Conservation (phyloP, 2,113 vertebrate genomes). For the Columba livia region DNA sequence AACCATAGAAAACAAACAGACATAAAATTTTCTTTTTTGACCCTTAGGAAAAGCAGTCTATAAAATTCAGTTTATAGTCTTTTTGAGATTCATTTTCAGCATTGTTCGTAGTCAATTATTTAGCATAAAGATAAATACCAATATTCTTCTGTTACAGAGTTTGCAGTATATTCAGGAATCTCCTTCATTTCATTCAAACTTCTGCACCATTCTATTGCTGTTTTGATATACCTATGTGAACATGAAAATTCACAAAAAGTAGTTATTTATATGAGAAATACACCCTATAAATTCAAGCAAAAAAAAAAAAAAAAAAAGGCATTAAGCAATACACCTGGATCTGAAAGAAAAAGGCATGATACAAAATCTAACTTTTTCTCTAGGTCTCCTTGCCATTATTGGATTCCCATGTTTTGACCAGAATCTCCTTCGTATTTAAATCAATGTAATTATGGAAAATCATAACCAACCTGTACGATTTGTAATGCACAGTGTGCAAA, state of each 20-base stretch:
- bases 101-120: neutral
- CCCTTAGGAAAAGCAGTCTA: neutral
- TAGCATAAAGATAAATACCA: slow-evolving; percentile 68
- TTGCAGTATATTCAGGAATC: neutral
- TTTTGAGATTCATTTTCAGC: neutral
- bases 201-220: slow-evolving; percentile 74
- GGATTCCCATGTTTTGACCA: neutral
- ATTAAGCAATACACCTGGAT: neutral
- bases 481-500: neutral
- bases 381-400: neutral
- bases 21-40: neutral
- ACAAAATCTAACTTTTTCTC: neutral
- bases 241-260: neutral
- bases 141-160: slow-evolving; percentile 45
- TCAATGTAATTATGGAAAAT: neutral
- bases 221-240: slow-evolving; percentile 70
- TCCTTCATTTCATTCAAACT: slow-evolving; percentile 47
- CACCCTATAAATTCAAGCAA: neutral
- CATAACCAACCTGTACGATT: neutral
- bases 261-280: neutral
- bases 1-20: neutral
- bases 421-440: neutral
- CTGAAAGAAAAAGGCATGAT: neutral
- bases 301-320: neutral
- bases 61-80: neutral